These are phyloP conservation scores for Pogonus chalceus DNA, from an alignment of 1,140 invertebrate species.

Conservation along the genomic window DNA sequence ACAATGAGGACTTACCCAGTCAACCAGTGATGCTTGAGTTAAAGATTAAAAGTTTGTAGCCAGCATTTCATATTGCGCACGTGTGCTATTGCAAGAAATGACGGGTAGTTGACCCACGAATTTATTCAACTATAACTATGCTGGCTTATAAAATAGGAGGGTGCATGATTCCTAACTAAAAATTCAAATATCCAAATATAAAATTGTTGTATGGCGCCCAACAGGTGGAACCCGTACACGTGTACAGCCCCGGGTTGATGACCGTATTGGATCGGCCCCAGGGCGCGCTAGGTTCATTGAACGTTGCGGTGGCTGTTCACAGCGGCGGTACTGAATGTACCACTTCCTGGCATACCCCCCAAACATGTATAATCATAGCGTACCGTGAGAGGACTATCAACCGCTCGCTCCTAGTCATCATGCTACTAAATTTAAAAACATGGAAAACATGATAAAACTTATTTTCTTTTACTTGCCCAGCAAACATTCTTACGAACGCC, in stretches of 20 bases:
- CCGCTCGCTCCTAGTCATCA: background rate
- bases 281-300: background rate
- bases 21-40: constrained; percentile 27
- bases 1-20: constrained; percentile 32
- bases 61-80: background rate
- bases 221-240: constrained; percentile 1
- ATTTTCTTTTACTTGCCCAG: too few species aligned
- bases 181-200: too few species aligned
- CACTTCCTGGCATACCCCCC: background rate
- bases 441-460: too few species aligned
- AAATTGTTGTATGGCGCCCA: background rate
- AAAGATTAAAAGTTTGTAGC: too few species aligned
- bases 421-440: background rate
- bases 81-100: background rate
- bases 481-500: background rate
- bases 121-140: background rate
- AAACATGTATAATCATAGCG: background rate
- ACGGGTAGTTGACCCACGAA: constrained; percentile 4
- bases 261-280: constrained; percentile 1
- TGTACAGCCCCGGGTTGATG: background rate
- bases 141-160: background rate
- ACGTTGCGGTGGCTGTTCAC: background rate
- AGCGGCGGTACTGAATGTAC: background rate
- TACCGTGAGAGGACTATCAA: background rate
- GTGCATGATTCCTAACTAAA: background rate